Percentiles rank a stretch among this genome's conserved stretches.
These are phyloP conservation scores for Elymnias hypermnestra DNA, from an alignment of 1,140 invertebrate species.

Conservation along the genomic window DNA sequence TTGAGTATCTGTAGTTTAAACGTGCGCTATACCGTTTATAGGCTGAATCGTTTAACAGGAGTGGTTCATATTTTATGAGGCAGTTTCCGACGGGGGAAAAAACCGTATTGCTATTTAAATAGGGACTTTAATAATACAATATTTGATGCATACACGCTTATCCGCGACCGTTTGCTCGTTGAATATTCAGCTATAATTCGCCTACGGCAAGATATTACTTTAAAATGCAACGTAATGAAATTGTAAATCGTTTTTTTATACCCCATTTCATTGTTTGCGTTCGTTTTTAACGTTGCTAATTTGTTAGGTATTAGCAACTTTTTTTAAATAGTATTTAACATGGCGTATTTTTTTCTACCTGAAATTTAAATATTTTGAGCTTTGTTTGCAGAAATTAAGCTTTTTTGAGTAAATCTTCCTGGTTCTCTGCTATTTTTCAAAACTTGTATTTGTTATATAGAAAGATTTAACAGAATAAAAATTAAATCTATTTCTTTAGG, in stretches of 20 bases:
- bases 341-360: too few species aligned
- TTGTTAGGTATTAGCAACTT: too few species aligned
- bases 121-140: conserved; percentile 56
- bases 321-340: too few species aligned
- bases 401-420: too few species aligned
- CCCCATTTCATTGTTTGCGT: too few species aligned
- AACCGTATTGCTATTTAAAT: conserved; percentile 56
- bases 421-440: too few species aligned
- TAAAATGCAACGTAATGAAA: conserved; percentile 38
- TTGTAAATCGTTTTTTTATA: conserved; percentile 20
- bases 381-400: too few species aligned
- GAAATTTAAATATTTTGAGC: too few species aligned
- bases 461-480: too few species aligned
- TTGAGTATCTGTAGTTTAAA: conserved; percentile 39
- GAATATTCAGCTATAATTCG: conserved; percentile 63
- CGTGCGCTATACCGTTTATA: conserved; percentile 38
- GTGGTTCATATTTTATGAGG: conserved; percentile 52
- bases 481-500: too few species aligned
- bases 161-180: conserved; percentile 48
- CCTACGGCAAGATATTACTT: conserved; percentile 47
- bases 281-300: too few species aligned
- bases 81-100: conserved; percentile 45
- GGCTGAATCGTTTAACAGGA: conserved; percentile 54
- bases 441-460: too few species aligned
- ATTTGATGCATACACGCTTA: conserved; percentile 59